These are phyloP conservation scores for Pteropus rufus DNA, from an alignment of 2,797 vertebrate genomes.

Conservation along the genomic window DNA sequence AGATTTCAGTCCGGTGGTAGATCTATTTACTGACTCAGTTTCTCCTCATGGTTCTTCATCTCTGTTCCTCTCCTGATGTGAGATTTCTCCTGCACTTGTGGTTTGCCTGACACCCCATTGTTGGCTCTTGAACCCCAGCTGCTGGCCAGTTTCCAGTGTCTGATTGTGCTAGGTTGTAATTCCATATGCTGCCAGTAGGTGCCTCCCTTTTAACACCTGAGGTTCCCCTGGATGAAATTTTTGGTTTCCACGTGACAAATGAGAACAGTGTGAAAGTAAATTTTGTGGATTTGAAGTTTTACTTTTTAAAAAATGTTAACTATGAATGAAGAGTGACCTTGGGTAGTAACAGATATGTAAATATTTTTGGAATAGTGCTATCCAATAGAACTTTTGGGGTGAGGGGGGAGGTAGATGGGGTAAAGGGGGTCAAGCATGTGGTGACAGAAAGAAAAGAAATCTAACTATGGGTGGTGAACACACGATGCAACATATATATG, in stretches of 20 bases:
- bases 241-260: not conserved
- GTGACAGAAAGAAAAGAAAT: no score
- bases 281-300: not conserved
- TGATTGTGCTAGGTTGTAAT: conserved; percentile 58
- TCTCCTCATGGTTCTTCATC: not conserved
- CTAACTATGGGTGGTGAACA: no score
- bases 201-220: conserved; percentile 53
- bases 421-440: no score
- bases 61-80: not conserved
- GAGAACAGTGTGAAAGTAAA: not conserved
- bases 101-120: not conserved
- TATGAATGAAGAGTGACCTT: not conserved
- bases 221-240: not conserved
- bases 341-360: not conserved
- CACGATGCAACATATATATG: no score
- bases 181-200: not conserved
- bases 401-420: no score
- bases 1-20: not conserved
- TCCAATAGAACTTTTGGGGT: not conserved
- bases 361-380: not conserved
- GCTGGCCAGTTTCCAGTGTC: not conserved
- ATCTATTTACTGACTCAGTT: not conserved
- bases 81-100: not conserved
- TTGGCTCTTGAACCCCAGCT: not conserved
- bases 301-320: not conserved